These are phyloP conservation scores for Kryptolebias marmoratus DNA, from an alignment of 2,113 vertebrate genomes.

Conservation along the genomic window DNA sequence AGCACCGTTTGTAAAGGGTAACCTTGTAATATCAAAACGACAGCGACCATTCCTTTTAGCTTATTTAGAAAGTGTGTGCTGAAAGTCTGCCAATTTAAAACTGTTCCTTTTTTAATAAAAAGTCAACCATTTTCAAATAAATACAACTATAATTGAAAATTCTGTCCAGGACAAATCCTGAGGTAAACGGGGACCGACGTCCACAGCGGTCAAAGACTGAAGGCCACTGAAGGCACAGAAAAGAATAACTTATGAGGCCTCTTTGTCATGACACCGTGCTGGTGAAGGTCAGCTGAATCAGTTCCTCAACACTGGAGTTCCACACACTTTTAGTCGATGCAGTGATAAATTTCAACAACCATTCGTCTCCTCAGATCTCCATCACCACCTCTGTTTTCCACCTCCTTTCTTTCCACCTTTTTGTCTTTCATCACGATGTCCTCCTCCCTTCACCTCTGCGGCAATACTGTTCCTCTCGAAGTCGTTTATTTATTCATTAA, in stretches of 20 bases:
- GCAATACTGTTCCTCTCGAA: background rate
- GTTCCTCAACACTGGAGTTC: conserved; percentile 55
- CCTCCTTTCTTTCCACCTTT: conserved; percentile 1
- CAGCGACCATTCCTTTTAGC: no score
- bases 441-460: background rate
- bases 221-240: conserved; percentile 6
- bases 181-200: background rate
- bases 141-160: background rate
- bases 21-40: no score
- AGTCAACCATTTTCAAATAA: background rate
- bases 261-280: conserved; percentile 32
- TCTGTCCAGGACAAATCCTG: background rate
- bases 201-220: conserved; percentile 9
- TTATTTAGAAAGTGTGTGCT: no score
- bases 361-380: conserved; percentile 46
- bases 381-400: conserved; percentile 14
- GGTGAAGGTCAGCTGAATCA: conserved; percentile 60
- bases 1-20: no score
- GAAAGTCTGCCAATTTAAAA: no score
- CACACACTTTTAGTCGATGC: conserved; percentile 46
- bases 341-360: conserved; percentile 54
- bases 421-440: conserved; percentile 9
- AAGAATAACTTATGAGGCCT: conserved; percentile 35
- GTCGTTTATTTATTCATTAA: conserved; percentile 2
- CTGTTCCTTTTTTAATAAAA: no score